Percentiles rank a stretch among this genome's conserved stretches.
phyloP scores from a whole-genome alignment of 2,113 vertebrate species.

The Ranitomeya variabilis region DNA sequence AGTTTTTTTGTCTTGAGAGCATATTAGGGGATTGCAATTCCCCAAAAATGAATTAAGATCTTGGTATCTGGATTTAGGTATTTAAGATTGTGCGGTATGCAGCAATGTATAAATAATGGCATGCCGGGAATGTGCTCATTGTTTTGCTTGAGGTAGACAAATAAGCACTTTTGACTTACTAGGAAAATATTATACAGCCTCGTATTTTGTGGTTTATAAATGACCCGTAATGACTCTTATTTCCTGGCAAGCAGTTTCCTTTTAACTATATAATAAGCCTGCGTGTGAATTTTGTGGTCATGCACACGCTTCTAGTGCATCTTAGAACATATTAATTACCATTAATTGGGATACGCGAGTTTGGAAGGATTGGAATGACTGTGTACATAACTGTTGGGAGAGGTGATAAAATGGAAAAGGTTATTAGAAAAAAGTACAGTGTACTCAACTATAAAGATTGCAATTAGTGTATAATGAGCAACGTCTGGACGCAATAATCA shows the following conservation, averaged over 20 bases:
- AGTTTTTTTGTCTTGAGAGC: not conserved
- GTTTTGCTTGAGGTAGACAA: not conserved
- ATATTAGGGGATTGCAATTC: not conserved
- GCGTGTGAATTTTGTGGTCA: slow-evolving; percentile 16
- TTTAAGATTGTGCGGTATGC: not conserved
- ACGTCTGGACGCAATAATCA: slow-evolving; percentile 20
- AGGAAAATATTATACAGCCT: not conserved
- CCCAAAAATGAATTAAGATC: not conserved
- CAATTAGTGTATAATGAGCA: slow-evolving; percentile 21
- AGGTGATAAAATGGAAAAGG: slow-evolving; percentile 20
- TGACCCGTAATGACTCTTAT: not conserved
- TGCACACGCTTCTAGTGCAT: not conserved
- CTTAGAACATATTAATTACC: slow-evolving; percentile 20
- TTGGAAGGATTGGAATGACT: slow-evolving; percentile 13
- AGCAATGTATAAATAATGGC: not conserved
- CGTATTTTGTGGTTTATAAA: not conserved
- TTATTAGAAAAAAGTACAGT: slow-evolving; percentile 31
- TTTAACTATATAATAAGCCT: slow-evolving; percentile 2
- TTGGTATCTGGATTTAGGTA: not conserved
- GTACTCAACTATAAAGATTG: slow-evolving; percentile 20
- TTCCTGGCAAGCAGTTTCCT: slow-evolving; percentile 1
- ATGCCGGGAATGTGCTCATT: not conserved
- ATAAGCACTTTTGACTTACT: not conserved
- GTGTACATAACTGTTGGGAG: slow-evolving; percentile 21
- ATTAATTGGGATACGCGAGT: not conserved